Conservation (phyloP, 2,888 invertebrate species). For the Diogma glabrata region DNA sequence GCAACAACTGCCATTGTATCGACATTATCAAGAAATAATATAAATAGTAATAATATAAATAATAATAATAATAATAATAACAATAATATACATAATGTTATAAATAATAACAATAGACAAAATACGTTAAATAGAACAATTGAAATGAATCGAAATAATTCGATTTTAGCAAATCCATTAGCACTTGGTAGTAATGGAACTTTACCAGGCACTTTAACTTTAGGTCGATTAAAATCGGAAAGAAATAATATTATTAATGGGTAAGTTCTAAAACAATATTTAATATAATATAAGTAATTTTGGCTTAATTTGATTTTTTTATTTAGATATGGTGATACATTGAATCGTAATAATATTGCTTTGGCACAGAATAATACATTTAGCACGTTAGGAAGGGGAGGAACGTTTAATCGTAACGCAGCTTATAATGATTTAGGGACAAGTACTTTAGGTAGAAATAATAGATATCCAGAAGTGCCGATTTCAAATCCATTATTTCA, state of each 20-base stretch:
- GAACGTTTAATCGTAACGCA: constrained; percentile 30
- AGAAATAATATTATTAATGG: constrained; percentile 35
- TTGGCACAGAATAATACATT: constrained; percentile 32
- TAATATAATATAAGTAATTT: background rate
- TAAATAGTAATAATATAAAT: constrained; percentile 29
- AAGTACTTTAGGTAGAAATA: constrained; percentile 32
- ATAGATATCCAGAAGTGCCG: constrained; percentile 44
- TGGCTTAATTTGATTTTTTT: background rate
- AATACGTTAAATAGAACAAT: constrained; percentile 35
- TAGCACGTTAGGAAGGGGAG: constrained; percentile 33
- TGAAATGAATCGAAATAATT: constrained; percentile 33
- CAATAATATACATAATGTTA: constrained; percentile 15
- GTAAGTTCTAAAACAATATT: constrained; percentile 9
- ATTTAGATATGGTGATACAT: constrained; percentile 30
- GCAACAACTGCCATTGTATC: constrained; percentile 73
- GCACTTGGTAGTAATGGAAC: constrained; percentile 28
- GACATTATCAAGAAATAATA: constrained; percentile 34
- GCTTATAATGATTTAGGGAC: constrained; percentile 31
- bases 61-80: constrained; percentile 22
- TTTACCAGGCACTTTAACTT: constrained; percentile 32
- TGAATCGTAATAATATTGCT: constrained; percentile 32
- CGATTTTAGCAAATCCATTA: constrained; percentile 31
- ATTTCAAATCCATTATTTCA: constrained; percentile 53
- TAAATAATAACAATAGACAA: constrained; percentile 28
- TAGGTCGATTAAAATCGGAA: constrained; percentile 35